Base-by-base conservation (phyloP, 2,888 invertebrate genomes). In the Meganola albula region DNA sequence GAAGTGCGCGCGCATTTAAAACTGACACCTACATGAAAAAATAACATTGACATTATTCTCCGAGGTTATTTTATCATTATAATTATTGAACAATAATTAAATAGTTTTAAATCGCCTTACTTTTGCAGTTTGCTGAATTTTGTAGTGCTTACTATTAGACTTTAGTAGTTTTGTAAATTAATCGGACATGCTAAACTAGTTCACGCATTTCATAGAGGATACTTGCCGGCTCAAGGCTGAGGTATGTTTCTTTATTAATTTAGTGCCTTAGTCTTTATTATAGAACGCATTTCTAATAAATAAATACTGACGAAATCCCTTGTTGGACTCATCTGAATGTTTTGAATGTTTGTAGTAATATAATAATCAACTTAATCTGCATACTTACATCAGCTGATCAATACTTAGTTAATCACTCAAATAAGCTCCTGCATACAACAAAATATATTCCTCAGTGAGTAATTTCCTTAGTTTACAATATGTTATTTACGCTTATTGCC, bases 1-100 rank as follows among this genome's bases (percentile, higher is more conserved):
- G 32, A 8, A 18, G 7, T 82, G 83, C 83, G 83, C 82, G 83
- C 83, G 83, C 83, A 80, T 24, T 18, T 16, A 11, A 22, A 53
- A 48, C 29, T 54, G 47, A 53, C 70, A 74, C 48, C 43, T 63
- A 56, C 41, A 58, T 63, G 68, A 73, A 70, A 72, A 71, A 75
- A 53, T 59, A 57, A 49, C 48, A 38, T 46, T 62, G 61, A 39
- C 40, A n/a, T n/a, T n/a, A n/a, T n/a, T 34, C 29, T 46, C 47
- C 37, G 40, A 44, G 69, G 69, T 74, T 74, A 71, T 57, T 56
- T 53, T 37, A 37, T 25, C 35, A 34, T 12, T 51, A 50, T 38
- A 38, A 27, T 33, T 8, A 25, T 40, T 41, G 39, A 48, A 34
- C 10, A 29, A 41, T 25, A 25, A 34, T 34, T 40, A 16, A 22